Percentiles rank a stretch among this genome's conserved stretches.
phyloP scores from a whole-genome alignment of 1,140 invertebrate species.

The Scaptomyza graminum region DNA sequence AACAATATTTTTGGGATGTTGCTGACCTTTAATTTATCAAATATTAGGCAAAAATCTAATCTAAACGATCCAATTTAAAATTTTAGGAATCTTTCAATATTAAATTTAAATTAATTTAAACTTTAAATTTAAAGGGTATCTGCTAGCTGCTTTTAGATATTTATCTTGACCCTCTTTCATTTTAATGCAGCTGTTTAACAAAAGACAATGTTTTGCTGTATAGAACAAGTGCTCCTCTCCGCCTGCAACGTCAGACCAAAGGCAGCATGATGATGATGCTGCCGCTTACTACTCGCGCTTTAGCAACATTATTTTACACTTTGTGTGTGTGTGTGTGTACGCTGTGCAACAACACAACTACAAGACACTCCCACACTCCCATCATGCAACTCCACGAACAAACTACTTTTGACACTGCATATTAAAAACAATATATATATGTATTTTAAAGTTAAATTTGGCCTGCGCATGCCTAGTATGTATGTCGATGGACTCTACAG shows the following conservation, averaged over 20 bases:
- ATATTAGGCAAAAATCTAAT: background rate
- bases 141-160: background rate
- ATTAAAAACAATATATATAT: constrained; percentile 69
- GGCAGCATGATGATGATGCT: constrained; percentile 57
- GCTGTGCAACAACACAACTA: constrained; percentile 14
- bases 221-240: constrained; percentile 17
- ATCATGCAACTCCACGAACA: background rate
- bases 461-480: constrained; percentile 7
- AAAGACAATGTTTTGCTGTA: constrained; percentile 25
- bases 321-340: constrained; percentile 11
- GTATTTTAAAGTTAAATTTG: constrained; percentile 28
- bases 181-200: constrained; percentile 42
- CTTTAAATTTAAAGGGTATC: background rate
- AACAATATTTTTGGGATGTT: no score
- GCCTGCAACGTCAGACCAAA: constrained; percentile 13
- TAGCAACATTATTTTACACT: constrained; percentile 59
- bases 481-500: background rate
- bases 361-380: constrained; percentile 7
- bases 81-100: background rate
- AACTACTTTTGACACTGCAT: constrained; percentile 18
- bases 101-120: background rate
- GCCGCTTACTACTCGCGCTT: constrained; percentile 77
- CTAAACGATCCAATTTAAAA: no score
- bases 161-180: background rate
- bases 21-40: background rate